Conservation (phyloP, 2,797 vertebrate species). For the Manis crassicaudata region DNA sequence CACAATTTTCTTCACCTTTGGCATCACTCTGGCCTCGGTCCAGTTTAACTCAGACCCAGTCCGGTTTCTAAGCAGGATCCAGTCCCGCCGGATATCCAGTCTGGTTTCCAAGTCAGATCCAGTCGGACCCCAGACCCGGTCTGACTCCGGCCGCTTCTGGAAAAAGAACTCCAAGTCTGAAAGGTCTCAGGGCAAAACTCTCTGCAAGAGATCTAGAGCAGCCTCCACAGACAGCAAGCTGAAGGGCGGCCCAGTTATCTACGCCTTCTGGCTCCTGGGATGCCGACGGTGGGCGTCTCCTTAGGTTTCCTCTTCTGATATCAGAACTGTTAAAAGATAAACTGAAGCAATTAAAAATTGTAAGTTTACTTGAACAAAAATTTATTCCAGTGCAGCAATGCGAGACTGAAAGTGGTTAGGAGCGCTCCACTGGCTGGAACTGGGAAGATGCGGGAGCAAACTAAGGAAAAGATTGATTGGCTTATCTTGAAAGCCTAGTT, state of each 20-base stretch:
- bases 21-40: neutral
- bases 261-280: neutral
- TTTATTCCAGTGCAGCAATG: neutral
- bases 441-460: neutral
- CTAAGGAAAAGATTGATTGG: neutral
- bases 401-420: neutral
- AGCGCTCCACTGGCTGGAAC: neutral
- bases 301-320: neutral
- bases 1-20: neutral
- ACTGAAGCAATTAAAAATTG: neutral
- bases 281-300: neutral
- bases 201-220: no score
- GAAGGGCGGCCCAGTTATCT: neutral
- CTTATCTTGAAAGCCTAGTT: neutral
- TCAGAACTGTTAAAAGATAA: neutral
- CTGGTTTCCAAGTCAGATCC: neutral
- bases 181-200: neutral
- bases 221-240: neutral
- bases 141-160: fast-evolving
- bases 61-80: neutral
- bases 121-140: neutral
- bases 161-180: neutral
- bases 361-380: neutral
- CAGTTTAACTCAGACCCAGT: no score
- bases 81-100: neutral